A percentile compares a stretch with the other conserved stretches of the same genome.
Evolutionary conservation across 2,888 invertebrate species (phyloP).

Genomic region (Harmothoe impar): DNA sequence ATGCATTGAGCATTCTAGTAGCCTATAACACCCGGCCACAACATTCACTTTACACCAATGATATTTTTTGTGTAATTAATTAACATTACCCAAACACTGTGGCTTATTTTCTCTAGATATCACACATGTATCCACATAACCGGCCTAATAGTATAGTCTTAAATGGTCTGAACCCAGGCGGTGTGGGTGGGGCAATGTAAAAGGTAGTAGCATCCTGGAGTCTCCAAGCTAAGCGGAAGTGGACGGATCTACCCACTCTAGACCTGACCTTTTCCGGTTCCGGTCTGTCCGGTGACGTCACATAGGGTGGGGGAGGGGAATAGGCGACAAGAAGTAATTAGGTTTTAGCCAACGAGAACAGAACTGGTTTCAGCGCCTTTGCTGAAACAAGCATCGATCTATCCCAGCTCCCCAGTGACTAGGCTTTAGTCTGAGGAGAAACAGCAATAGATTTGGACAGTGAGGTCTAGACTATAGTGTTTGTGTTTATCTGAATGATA

Average conservation of each 20-base stretch:
- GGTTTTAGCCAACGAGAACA: background rate
- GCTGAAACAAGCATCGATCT: background rate
- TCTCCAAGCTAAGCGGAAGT: background rate
- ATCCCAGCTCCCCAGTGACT: background rate
- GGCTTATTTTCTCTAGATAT: too few relatives aligned
- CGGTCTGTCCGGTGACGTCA: conserved; percentile 5
- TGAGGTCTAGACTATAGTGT: background rate
- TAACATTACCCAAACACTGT: too few relatives aligned
- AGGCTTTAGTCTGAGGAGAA: too few relatives aligned
- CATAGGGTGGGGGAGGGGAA: background rate
- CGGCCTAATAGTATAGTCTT: too few relatives aligned
- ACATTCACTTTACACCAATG: too few relatives aligned
- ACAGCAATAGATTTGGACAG: background rate
- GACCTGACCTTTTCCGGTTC: background rate
- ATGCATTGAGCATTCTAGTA: too few relatives aligned
- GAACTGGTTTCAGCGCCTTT: background rate
- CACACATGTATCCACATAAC: too few relatives aligned
- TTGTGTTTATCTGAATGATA: conserved; percentile 8
- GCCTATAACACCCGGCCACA: too few relatives aligned
- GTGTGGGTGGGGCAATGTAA: too few relatives aligned
- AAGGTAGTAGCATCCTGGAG: background rate
- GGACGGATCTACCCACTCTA: background rate
- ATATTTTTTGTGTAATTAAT: too few relatives aligned
- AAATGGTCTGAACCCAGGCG: too few relatives aligned
- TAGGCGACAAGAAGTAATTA: background rate